Conservation (phyloP, 2,113 vertebrate species). For the Bambusicola thoracicus region DNA sequence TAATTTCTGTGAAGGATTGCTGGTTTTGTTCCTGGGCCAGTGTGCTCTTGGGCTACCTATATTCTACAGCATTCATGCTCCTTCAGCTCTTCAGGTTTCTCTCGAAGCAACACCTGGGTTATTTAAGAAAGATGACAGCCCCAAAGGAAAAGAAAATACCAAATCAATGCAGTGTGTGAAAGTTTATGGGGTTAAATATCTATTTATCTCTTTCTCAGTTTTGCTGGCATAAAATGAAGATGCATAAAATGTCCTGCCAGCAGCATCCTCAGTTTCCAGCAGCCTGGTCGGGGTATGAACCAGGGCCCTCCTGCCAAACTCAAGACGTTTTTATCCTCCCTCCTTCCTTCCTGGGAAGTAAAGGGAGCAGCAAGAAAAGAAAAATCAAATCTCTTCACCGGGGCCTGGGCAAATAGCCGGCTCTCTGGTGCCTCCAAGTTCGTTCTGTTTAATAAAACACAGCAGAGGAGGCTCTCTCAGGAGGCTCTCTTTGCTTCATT, state of each 20-base stretch:
- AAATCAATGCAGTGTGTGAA: background rate
- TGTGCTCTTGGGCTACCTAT: background rate
- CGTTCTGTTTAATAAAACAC: conserved; percentile 34
- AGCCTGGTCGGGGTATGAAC: background rate
- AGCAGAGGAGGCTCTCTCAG: conserved; percentile 9
- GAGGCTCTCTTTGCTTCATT: background rate
- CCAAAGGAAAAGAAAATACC: background rate
- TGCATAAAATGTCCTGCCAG: background rate
- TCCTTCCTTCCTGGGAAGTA: background rate
- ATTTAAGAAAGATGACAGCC: background rate
- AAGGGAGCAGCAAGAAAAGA: background rate
- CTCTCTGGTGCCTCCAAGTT: background rate
- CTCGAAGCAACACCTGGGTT: rapidly evolving
- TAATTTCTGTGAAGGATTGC: background rate
- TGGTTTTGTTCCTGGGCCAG: background rate
- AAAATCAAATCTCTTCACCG: background rate
- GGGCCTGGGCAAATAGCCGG: background rate
- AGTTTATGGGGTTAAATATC: background rate
- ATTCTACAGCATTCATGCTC: background rate
- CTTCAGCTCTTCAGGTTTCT: background rate
- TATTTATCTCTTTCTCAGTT: background rate
- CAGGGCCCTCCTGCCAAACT: background rate
- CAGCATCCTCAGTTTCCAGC: background rate
- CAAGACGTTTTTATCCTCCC: background rate
- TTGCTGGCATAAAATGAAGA: background rate